Base-by-base conservation (phyloP, 92 coral and sea anemone species). In the Paramuricea clavata region DNA sequence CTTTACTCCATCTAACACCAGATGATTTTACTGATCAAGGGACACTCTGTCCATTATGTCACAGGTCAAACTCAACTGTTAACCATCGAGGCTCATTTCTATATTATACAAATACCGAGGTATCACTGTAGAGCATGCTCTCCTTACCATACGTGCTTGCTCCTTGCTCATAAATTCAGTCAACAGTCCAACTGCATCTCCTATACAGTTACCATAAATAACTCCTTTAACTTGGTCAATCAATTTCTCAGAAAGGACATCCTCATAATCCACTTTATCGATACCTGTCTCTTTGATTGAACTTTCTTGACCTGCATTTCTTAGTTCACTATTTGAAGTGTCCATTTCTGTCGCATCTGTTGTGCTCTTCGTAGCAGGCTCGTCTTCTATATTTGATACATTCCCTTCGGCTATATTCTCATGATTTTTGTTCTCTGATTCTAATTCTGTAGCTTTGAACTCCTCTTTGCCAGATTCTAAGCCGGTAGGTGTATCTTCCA, bases 141-240 rank as follows among this genome's bases (percentile, higher is more conserved):
- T 23, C 27, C 89, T 84, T 23, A 89, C 92, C 25, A 33, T 1
- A 17, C 35, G 69, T 12, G 92, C 92, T 30, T 89, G 71, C 41
- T 35, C 34, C 59, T 89, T 89, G 8, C 78, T 69, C 90, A 90
- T 95, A 57, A 95, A 95, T 85, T 95, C 98, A 16, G 98, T 95
- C 85, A 95, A 81, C 59, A 94, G 85, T 39, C 97, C 97, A 74
- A 94, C 89, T 11, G 97, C 97, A 88, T 94, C 97, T 34, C 97
- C 97, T 60, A 94, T 89, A 76, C 98, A 95, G 75, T 95, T 95
- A 19, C 98, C 98, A 88, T 95, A 95, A 49, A 95, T 69, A 21
- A 84, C 89, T 3, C 95, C 98, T 61, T 76, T 77, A 73, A 95
- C 85, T 26, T 81, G 95, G 75, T 90, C 93, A 81, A 93, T 6